Percentiles rank a stretch among this genome's conserved stretches.
phyloP scores from a whole-genome alignment of 1,140 invertebrate species.

The Saxidomus purpurata region DNA sequence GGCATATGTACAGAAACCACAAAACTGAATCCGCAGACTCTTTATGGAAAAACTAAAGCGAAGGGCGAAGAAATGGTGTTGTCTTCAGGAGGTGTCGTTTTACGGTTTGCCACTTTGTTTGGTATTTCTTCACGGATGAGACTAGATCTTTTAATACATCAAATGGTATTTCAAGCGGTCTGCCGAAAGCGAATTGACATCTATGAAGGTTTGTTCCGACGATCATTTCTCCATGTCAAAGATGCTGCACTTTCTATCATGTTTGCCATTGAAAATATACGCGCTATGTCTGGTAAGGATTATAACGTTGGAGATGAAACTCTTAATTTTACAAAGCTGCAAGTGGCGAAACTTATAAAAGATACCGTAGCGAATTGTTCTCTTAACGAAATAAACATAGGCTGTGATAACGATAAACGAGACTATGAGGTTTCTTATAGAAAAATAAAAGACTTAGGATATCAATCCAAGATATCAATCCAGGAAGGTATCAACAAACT shows the following conservation, averaged over 20 bases:
- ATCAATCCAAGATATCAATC: conserved; percentile 73
- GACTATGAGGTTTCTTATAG: conserved; percentile 82
- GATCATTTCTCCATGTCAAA: conserved; percentile 80
- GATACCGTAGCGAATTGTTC: conserved; percentile 69
- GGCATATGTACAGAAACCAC: no score
- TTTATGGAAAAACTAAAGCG: no score
- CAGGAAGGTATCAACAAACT: conserved; percentile 75
- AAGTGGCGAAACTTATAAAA: conserved; percentile 77
- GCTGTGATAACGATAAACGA: conserved; percentile 80
- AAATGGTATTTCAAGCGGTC: conserved; percentile 79
- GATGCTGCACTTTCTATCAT: conserved; percentile 80
- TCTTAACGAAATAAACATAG: conserved; percentile 71
- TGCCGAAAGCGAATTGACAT: conserved; percentile 76
- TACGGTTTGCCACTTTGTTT: conserved; percentile 81
- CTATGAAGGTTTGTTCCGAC: conserved; percentile 79
- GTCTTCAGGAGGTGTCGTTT: conserved; percentile 72
- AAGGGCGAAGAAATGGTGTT: conserved; percentile 76
- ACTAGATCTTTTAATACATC: conserved; percentile 80
- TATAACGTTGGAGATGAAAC: conserved; percentile 83
- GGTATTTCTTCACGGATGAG: conserved; percentile 78
- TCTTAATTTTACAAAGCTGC: no score
- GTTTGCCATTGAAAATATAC: conserved; percentile 77
- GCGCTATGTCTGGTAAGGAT: conserved; percentile 78
- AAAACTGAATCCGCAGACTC: no score
- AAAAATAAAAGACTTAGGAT: conserved; percentile 77